These are phyloP conservation scores for Conus ventricosus DNA, from an alignment of 1,140 invertebrate genomes.

Conservation along the genomic window DNA sequence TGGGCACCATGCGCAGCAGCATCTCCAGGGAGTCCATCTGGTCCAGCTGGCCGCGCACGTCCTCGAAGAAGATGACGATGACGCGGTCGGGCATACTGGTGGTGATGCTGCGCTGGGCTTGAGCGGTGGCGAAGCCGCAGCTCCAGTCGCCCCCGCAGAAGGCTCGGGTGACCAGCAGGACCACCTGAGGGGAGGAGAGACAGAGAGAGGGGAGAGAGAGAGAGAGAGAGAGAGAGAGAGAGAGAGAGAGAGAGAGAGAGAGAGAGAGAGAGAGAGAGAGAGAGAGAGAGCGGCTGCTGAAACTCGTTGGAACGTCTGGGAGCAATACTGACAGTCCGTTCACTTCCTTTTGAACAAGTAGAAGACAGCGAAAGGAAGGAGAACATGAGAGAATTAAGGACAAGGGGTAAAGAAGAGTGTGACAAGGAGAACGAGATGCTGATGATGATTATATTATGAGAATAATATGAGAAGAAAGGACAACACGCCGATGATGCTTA, in stretches of 20 bases:
- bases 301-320: too few relatives aligned
- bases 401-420: too few relatives aligned
- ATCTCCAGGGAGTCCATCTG: not conserved
- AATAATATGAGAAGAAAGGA: too few relatives aligned
- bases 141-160: not conserved
- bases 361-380: too few relatives aligned
- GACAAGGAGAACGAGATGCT: too few relatives aligned
- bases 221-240: not conserved
- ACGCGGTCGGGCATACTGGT: constrained; percentile 17
- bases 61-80: constrained; percentile 6
- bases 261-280: not conserved
- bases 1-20: constrained; percentile 1
- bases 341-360: too few relatives aligned
- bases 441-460: too few relatives aligned
- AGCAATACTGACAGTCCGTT: too few relatives aligned
- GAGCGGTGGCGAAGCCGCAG: not conserved
- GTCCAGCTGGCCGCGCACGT: not conserved
- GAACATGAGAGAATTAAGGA: too few relatives aligned
- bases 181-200: not conserved
- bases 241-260: not conserved
- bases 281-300: too few relatives aligned
- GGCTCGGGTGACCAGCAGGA: constrained; percentile 1
- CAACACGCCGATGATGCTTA: too few relatives aligned
- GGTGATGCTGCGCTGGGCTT: constrained; percentile 23
- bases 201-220: too few relatives aligned